Evolutionary conservation across 2,797 vertebrate genomes (phyloP), one percentile per base, ranked within the genome.

Genomic region (Rousettus madagascariensis): DNA sequence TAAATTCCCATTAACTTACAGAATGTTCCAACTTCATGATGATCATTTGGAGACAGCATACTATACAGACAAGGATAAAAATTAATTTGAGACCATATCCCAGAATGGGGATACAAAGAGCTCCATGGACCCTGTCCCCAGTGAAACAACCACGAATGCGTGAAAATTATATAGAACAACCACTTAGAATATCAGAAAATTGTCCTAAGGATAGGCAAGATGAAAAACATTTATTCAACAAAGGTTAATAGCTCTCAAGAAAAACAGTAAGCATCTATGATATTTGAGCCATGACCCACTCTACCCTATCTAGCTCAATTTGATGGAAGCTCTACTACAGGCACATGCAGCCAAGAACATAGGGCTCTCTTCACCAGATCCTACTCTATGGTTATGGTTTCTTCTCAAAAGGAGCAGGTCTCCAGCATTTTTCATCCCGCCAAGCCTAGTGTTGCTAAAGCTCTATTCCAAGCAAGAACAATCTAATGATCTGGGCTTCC

Each of bases 171-270:
- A n/a, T 59, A 82, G 22, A 82, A 36, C 6, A 51, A 61, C 26
- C 30, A 66, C 49, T 72, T 72, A 53, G 84, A 75, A 46, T 82
- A 63, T 28, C 51, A 63, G 26, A 33, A 92, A 90, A 65, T 16
- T 75, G 16, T 72, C 71, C 61, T 72, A 59, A 86, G 13, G 5
- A 69, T 30, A 86, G 51, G 5, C 13, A 78, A 57, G n/a, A 33
- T n/a, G 13, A 86, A 66, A 86, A 96, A 90, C 6, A 86, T 33
- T 26, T 72, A 86, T 43, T 79, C 36, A 86, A 80, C 13, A 92
- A 90, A 86, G 59, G 46, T 15, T 72, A 51, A 72, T 41, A 84
- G 66, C 78, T 85, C 33, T 66, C 13, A 53, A 24, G 53, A 22
- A 72, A 91, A 93, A 57, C 6, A 83, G 16, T 36, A 16, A 59